Conservation (phyloP, 2,113 vertebrate genomes). For the Todiramphus chloris region DNA sequence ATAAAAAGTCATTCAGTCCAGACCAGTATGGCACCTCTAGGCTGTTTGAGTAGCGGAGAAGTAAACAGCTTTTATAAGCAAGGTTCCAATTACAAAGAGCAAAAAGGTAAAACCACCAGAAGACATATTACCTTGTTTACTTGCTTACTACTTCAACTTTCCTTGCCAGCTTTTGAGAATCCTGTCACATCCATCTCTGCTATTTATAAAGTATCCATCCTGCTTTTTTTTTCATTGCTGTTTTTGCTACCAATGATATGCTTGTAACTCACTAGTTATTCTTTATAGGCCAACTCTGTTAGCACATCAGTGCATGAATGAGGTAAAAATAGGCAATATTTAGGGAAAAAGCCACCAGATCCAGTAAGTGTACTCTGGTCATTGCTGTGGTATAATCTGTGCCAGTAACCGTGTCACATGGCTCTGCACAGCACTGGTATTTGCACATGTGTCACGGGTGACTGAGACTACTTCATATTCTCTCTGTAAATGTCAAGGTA, state of each 20-base stretch:
- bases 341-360: background rate
- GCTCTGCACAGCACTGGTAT: background rate
- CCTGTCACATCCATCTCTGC: background rate
- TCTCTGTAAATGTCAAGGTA: background rate
- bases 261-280: background rate
- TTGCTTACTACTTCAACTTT: background rate
- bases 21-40: background rate
- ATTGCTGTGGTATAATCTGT: background rate
- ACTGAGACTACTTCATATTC: background rate
- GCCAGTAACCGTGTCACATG: background rate
- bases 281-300: background rate
- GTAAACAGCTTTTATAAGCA: background rate
- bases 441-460: background rate
- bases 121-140: background rate
- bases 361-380: fast-evolving
- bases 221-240: background rate
- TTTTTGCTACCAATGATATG: background rate
- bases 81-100: background rate
- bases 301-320: background rate
- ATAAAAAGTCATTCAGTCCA: background rate
- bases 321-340: background rate
- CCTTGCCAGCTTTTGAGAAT: background rate
- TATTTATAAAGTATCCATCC: background rate
- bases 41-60: background rate
- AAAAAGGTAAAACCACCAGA: background rate